phyloP scores from a whole-genome alignment of 2,113 vertebrate genomes.

The Hypomesus transpacificus region DNA sequence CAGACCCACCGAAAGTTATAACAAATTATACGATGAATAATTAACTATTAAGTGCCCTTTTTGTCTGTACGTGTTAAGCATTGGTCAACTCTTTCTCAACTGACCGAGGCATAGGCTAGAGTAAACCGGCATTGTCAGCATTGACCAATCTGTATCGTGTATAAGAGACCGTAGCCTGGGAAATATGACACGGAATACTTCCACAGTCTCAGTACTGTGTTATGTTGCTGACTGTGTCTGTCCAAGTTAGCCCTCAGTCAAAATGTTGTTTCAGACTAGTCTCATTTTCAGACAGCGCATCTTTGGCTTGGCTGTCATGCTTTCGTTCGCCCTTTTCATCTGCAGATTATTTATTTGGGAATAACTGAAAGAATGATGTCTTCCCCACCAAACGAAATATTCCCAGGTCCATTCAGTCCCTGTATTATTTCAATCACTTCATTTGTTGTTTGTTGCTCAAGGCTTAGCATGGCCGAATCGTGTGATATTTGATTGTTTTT shows the following conservation, averaged over 20 bases:
- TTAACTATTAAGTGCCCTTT: too few species aligned
- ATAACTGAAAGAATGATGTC: slow-evolving; percentile 62
- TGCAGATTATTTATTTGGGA: slow-evolving; percentile 69
- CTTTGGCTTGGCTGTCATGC: slow-evolving; percentile 55
- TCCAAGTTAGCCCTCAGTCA: slow-evolving; percentile 58
- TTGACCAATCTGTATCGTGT: not conserved
- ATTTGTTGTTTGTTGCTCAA: slow-evolving; percentile 33
- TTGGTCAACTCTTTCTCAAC: too few species aligned
- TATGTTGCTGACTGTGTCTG: slow-evolving; percentile 47
- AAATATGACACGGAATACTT: slow-evolving; percentile 29
- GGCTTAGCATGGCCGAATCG: slow-evolving; percentile 23
- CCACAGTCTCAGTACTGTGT: slow-evolving; percentile 6
- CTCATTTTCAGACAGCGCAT: slow-evolving; percentile 63
- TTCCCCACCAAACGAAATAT: slow-evolving; percentile 33
- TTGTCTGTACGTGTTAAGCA: too few species aligned
- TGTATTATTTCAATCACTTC: slow-evolving; percentile 47
- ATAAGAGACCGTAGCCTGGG: not conserved
- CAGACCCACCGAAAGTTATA: too few species aligned
- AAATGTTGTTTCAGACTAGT: slow-evolving; percentile 69
- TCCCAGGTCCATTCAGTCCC: slow-evolving; percentile 15
- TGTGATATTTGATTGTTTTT: slow-evolving; percentile 21
- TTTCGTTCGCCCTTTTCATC: slow-evolving; percentile 68
- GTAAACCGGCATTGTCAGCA: not conserved
- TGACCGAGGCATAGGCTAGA: too few species aligned
- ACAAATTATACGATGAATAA: too few species aligned